Conservation (phyloP, 2,113 vertebrate species). For the Cricetomys ansorgei region DNA sequence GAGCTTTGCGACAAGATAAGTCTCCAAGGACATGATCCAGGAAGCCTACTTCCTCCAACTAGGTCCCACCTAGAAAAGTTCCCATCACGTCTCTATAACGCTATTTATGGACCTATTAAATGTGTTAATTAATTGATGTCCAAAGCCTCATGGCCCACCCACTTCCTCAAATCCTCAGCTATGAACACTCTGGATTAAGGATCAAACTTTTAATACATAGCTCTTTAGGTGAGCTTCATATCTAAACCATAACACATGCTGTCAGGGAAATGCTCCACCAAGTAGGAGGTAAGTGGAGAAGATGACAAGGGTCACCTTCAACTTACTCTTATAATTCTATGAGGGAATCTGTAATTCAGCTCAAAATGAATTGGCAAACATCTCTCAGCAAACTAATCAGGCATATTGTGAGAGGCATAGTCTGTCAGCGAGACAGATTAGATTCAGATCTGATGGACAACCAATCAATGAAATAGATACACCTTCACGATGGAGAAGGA, state of each 20-base stretch:
- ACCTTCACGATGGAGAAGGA: slow-evolving; percentile 94
- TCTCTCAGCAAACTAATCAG: slow-evolving; percentile 55
- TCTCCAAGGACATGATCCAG: neutral
- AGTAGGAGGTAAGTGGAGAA: slow-evolving; percentile 1
- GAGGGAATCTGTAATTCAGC: slow-evolving; percentile 17
- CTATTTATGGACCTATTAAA: neutral
- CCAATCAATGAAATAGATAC: slow-evolving; percentile 94
- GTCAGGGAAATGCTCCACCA: neutral
- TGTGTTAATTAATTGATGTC: neutral
- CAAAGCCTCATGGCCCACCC: neutral
- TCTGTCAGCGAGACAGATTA: slow-evolving; percentile 92
- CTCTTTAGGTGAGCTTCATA: neutral
- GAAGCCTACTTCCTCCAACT: neutral
- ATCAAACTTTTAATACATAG: neutral
- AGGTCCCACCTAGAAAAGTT: neutral
- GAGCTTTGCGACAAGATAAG: too few species aligned
- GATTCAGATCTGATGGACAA: slow-evolving; percentile 95
- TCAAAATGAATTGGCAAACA: slow-evolving; percentile 70
- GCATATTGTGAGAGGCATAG: slow-evolving; percentile 83
- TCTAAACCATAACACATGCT: neutral
- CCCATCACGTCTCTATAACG: neutral
- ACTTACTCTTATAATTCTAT: slow-evolving; percentile 60
- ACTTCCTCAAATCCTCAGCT: neutral
- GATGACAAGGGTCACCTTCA: slow-evolving; percentile 48
- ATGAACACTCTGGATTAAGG: neutral